Base-by-base conservation (phyloP, 2,888 invertebrate genomes). In the Eulithis prunata region DNA sequence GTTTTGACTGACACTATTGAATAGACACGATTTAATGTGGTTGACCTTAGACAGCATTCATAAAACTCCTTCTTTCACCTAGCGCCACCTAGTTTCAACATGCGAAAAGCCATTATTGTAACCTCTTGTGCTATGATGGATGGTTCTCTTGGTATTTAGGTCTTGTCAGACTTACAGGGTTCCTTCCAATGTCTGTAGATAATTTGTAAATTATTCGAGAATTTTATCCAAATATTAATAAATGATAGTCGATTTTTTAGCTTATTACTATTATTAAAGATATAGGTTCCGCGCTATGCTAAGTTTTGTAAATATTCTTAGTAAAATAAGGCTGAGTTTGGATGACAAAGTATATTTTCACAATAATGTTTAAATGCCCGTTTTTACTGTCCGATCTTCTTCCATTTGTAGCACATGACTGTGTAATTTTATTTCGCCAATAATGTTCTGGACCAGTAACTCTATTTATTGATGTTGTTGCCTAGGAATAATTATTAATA, bases 151-250 rank as follows among this genome's bases (percentile, higher is more conserved):
- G 59, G 57, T 64, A 45, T 58, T 74, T 84, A 83, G 80, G 81
- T 86, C 82, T 82, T 78, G 71, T 83, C 75, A 83, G 82, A 84
- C 81, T 83, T 78, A 85, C 88, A 89, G 89, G 89, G 88, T 89
- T 91, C 89, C 84, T 90, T 89, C 86, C 86, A 89, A 84, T 83
- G 64, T 66, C 57, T 85, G 86, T 89, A 87, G 82, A 80, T 79
- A 77, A 75, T 77, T 67, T 84, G 82, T 69, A 71, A 64, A 68
- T 70, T 66, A 73, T 81, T 83, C 78, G 75, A 84, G 79, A 86
- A 80, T 78, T 83, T 78, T 89, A 88, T 89, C 89, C 89, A 89
- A 90, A 89, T 88, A 89, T 86, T 81, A 85, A 80, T 81, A 84
- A 81, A 75, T 75, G 70, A 81, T 88, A 87, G 84, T 86, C 82